Evolutionary conservation across 2,888 invertebrate species (phyloP).

Genomic region (Arctia plantaginis): DNA sequence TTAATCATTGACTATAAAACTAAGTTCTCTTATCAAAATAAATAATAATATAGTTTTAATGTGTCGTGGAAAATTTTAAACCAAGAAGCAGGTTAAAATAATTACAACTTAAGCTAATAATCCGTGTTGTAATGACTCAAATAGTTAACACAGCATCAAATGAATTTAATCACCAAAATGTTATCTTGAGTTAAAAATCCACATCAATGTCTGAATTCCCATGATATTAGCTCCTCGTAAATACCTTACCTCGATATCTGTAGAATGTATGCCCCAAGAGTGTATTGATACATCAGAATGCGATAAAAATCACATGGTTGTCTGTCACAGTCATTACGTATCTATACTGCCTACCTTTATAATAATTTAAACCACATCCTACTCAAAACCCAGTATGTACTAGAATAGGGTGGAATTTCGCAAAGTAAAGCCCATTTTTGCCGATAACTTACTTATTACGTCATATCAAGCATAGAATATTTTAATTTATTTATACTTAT

Average conservation of each 20-base stretch:
- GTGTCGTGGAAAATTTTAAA: background rate
- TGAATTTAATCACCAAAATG: background rate
- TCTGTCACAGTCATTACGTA: background rate
- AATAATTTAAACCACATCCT: background rate
- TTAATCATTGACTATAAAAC: background rate
- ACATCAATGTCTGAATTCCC: background rate
- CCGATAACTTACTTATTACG: background rate
- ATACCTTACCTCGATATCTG: background rate
- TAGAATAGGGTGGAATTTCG: background rate
- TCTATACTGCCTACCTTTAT: background rate
- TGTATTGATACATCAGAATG: background rate
- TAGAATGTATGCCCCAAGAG: background rate
- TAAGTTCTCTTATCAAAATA: background rate
- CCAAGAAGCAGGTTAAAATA: background rate
- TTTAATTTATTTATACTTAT: background rate
- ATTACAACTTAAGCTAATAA: background rate
- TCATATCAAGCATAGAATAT: background rate
- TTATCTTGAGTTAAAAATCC: background rate
- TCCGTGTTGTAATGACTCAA: background rate
- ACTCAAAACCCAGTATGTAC: background rate
- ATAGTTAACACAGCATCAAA: background rate
- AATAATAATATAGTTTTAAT: background rate
- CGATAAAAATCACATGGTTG: background rate
- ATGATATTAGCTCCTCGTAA: background rate
- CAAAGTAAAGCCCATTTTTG: background rate